Conservation (phyloP, 2,113 vertebrate species). For the Brachirus orientalis region DNA sequence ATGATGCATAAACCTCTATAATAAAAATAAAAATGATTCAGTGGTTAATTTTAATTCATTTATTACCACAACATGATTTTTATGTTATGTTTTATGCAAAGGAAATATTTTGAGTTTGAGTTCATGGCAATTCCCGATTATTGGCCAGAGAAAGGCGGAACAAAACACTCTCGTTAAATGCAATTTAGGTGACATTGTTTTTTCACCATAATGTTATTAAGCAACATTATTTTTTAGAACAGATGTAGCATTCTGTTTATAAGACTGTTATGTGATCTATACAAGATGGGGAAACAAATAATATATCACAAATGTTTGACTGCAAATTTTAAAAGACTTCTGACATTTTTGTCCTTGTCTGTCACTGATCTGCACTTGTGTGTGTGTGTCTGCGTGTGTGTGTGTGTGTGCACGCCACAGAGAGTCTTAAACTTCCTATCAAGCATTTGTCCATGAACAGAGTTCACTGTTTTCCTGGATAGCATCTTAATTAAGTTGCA, state of each 20-base stretch:
- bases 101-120: background rate
- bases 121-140: background rate
- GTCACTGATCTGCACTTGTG: background rate
- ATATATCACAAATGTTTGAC: background rate
- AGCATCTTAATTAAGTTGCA: conserved; percentile 59
- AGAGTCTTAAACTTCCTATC: conserved; percentile 4
- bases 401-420: background rate
- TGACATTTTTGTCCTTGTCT: background rate
- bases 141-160: background rate
- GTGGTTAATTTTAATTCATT: too few species aligned
- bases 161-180: too few species aligned
- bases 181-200: background rate
- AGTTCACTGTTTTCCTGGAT: conserved; percentile 42
- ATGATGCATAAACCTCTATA: background rate
- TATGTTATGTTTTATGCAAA: background rate
- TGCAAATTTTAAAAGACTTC: background rate
- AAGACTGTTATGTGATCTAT: too few species aligned
- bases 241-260: background rate
- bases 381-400: background rate
- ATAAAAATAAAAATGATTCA: background rate
- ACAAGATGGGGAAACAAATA: background rate
- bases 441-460: conserved; percentile 23
- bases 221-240: background rate
- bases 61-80: too few species aligned
- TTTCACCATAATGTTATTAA: background rate